Conservation (phyloP, 2,113 vertebrate species). For the Crocuta crocuta region DNA sequence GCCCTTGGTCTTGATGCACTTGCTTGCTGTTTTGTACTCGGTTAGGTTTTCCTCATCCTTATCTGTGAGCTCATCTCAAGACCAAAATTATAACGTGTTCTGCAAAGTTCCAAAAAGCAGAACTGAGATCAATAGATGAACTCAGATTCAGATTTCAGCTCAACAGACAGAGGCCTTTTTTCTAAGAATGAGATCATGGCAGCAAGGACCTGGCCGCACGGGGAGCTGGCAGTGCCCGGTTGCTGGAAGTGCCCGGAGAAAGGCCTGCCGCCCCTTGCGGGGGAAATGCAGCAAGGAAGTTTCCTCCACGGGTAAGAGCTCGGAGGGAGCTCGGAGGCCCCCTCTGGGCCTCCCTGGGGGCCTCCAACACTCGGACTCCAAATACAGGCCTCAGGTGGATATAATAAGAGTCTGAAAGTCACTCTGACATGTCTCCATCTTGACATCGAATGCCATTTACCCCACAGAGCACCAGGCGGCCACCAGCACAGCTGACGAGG, state of each 20-base stretch:
- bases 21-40: neutral
- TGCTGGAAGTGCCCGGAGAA: neutral
- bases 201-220: fast-evolving
- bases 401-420: neutral
- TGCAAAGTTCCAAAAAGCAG: slow-evolving; percentile 25
- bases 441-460: neutral
- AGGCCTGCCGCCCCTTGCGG: fast-evolving
- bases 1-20: neutral
- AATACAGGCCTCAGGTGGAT: neutral
- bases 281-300: neutral
- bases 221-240: neutral
- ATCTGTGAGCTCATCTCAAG: neutral
- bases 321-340: neutral
- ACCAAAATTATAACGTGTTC: neutral
- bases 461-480: neutral
- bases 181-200: slow-evolving; percentile 18
- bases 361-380: neutral
- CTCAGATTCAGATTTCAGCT: neutral
- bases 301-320: fast-evolving
- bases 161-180: slow-evolving; percentile 41
- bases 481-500: neutral
- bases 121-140: neutral
- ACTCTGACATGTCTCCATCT: neutral
- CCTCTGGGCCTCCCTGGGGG: neutral
- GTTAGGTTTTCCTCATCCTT: no score